A percentile compares a stretch with the other conserved stretches of the same genome.
Evolutionary conservation across 2,797 vertebrate genomes (phyloP).

Genomic region (Myioborus melanocephalus): DNA sequence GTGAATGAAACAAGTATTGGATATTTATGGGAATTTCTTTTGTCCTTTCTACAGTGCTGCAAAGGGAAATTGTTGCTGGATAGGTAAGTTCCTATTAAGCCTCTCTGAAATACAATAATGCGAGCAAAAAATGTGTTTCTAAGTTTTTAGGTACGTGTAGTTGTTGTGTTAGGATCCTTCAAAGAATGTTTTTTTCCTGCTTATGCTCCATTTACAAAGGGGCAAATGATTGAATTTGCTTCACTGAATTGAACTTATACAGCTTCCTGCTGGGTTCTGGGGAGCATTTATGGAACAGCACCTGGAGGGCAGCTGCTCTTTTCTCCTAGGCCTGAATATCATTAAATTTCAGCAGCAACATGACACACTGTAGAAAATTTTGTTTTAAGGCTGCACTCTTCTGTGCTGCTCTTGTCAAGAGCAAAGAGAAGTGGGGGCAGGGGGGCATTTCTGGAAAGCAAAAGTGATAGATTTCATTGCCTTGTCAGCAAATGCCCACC

Average conservation of each 20-base stretch:
- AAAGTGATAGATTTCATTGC: background rate
- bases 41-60: background rate
- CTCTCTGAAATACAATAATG: background rate
- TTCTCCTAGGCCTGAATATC: constrained; percentile 69
- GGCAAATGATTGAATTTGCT: constrained; percentile 71
- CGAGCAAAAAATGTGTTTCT: background rate
- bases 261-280: constrained; percentile 67
- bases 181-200: background rate
- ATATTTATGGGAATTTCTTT: background rate
- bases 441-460: background rate
- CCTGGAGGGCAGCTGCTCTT: constrained; percentile 73
- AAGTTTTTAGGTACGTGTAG: background rate
- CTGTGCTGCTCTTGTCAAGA: background rate
- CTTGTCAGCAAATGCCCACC: background rate
- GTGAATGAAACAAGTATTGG: background rate
- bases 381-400: constrained; percentile 8
- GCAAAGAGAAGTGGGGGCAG: background rate
- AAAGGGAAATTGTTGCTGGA: background rate
- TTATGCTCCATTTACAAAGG: constrained; percentile 64
- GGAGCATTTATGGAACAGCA: constrained; percentile 67
- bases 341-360: constrained; percentile 64
- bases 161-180: background rate
- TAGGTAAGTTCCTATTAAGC: background rate
- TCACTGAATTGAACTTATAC: constrained; percentile 69
- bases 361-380: constrained; percentile 47